Evolutionary conservation across 2,797 vertebrate genomes (phyloP), one percentile per base, ranked within the genome.

Genomic region (Microchirus variegatus): DNA sequence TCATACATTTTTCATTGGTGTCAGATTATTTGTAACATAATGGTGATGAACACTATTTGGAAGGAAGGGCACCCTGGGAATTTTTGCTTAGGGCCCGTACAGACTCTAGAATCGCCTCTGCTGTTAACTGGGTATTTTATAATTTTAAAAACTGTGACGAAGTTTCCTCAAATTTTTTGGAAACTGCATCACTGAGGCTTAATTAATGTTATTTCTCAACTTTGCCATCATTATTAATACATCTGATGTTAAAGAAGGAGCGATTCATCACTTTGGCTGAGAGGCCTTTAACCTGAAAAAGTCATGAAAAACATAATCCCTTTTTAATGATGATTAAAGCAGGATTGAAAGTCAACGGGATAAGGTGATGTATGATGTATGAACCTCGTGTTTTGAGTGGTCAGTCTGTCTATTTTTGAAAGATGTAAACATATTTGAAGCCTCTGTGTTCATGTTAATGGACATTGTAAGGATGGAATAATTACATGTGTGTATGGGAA

Each of bases 301-400:
- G 41, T 68, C 45, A 54, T 59, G 31, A 13, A 54, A 63, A 1
- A 9, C 15, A 56, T 60, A 56, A 72, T 60, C 51, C 14, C 53
- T 64, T 58, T 69, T 69, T 62, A 66, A 61, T 69, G 53, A 69
- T 50, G 5, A 59, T 62, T 38, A 17, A 17, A 53, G 45, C 16
- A 10, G 16, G 15, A 48, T 14, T 54, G 44, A 59, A 38, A 40
- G 38, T 38, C 14, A 19, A 35, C 19, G 50, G 44, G 55, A 49
- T 17, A 17, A 18, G 9, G 13, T 6, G 35, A 59, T 19, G 10
- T 9, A 17, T 12, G 2, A 19, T 31, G 10, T 9, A 22, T 12
- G 2, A 19, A 19, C 5, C 50, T 7, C 35, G n/a, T 22, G 18
- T 31, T 49, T 42, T 53, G 12, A 57, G 40, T 26, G 35, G 43